Conservation (phyloP, 2,797 vertebrate species). For the Limnodromus scolopaceus region DNA sequence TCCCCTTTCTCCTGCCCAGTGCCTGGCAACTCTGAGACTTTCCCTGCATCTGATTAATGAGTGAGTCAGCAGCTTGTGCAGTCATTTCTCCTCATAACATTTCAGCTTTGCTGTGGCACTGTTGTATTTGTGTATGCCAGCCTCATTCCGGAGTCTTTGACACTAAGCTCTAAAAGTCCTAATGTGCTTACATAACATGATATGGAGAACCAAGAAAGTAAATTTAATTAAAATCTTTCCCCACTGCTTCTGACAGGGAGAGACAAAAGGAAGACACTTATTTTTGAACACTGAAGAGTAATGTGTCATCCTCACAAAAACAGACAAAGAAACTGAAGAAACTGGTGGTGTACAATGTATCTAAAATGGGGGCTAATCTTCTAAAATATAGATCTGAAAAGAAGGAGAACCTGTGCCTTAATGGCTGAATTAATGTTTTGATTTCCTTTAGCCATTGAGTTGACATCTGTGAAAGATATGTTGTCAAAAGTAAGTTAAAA, state of each 20-base stretch:
- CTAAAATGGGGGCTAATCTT: background rate
- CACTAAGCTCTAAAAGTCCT: conserved; percentile 46
- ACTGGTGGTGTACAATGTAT: background rate
- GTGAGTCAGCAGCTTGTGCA: conserved; percentile 28
- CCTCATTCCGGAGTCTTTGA: background rate
- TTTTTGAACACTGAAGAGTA: background rate
- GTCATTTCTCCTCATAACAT: background rate
- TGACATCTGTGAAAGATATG: background rate
- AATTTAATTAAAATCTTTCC: conserved; percentile 49
- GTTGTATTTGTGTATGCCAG: conserved; percentile 6
- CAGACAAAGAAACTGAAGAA: background rate
- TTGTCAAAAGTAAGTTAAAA: background rate
- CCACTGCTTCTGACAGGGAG: background rate
- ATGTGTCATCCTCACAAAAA: background rate
- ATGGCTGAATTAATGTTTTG: background rate
- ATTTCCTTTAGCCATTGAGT: background rate
- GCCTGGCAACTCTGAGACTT: background rate
- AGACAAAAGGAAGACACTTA: background rate
- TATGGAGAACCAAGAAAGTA: background rate
- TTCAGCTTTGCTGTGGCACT: background rate
- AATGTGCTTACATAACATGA: conserved; percentile 41
- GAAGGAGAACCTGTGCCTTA: background rate
- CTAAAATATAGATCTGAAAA: background rate
- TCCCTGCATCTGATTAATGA: background rate
- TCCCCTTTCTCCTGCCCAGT: background rate